Conservation (phyloP, 1,140 invertebrate species). For the Drosophila repletoides region DNA sequence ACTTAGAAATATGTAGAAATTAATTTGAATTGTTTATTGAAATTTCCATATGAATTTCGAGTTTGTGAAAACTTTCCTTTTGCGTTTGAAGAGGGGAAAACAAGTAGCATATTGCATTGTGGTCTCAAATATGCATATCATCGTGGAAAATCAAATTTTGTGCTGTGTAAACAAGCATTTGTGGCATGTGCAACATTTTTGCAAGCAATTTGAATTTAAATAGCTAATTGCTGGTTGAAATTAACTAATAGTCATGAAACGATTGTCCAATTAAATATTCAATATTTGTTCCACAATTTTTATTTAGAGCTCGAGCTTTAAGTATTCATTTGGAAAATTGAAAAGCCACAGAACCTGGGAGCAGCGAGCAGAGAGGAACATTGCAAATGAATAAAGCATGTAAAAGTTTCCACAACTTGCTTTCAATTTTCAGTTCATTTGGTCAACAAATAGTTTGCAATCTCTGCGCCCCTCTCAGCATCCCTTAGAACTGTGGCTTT, state of each 20-base stretch:
- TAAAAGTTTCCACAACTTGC: slow-evolving; percentile 24
- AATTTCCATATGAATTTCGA: slow-evolving; percentile 14
- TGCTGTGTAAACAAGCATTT: neutral
- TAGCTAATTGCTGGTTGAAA: neutral
- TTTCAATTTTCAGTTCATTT: slow-evolving; percentile 22
- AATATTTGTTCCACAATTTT: no score
- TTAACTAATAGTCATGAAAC: neutral
- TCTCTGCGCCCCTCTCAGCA: slow-evolving; percentile 15
- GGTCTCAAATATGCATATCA: slow-evolving; percentile 13
- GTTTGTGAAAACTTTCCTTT: slow-evolving; percentile 9
- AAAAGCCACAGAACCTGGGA: neutral
- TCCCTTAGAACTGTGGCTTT: slow-evolving; percentile 9
- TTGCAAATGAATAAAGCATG: slow-evolving; percentile 1
- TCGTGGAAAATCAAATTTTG: slow-evolving; percentile 8
- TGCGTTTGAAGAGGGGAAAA: neutral
- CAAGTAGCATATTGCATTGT: slow-evolving; percentile 9
- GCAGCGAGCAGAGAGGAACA: no score
- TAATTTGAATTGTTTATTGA: slow-evolving; percentile 10
- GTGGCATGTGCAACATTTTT: neutral
- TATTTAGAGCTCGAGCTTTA: no score
- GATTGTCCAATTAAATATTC: no score
- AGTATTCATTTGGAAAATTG: slow-evolving; percentile 7
- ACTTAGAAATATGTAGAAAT: slow-evolving; percentile 9
- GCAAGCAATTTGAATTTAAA: neutral
- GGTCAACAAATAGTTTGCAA: slow-evolving; percentile 28